A percentile compares a stretch with the other conserved stretches of the same genome.
Conservation (phyloP, 2,888 invertebrate genomes). For the Cecidostiba fungosa region DNA sequence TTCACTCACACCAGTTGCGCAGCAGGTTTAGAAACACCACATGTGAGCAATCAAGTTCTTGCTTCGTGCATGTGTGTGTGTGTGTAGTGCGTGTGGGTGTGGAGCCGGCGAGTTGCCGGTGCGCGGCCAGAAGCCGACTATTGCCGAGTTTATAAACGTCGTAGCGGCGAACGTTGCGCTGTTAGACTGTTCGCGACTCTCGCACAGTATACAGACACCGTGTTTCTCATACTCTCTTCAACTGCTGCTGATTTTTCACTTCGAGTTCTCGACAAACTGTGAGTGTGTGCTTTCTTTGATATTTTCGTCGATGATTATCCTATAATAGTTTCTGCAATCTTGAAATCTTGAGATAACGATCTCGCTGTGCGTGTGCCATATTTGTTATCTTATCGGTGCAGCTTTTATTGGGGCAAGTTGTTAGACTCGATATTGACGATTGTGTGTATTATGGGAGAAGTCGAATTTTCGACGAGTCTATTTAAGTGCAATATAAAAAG, state of each 20-base stretch:
- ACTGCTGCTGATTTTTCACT: not conserved
- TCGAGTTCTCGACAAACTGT: not conserved
- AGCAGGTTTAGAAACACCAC: no score
- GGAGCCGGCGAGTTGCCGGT: slow-evolving; percentile 4
- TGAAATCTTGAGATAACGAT: not conserved
- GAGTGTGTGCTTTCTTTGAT: not conserved
- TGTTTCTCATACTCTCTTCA: not conserved
- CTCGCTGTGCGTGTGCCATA: not conserved
- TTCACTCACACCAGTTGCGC: no score
- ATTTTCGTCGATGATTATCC: not conserved
- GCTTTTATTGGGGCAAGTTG: not conserved
- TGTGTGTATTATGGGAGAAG: no score
- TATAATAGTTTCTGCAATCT: not conserved
- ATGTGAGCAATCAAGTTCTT: not conserved
- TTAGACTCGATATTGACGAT: not conserved
- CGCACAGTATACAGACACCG: not conserved
- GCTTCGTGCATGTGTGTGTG: not conserved
- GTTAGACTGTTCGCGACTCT: slow-evolving; percentile 17
- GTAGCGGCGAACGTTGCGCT: not conserved
- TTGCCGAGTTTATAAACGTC: slow-evolving; percentile 3
- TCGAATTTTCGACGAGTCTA: no score
- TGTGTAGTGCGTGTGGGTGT: not conserved
- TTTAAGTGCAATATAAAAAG: no score
- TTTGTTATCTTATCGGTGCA: not conserved
- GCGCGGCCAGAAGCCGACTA: not conserved